Conservation (phyloP, 2,888 invertebrate species). For the Campaea margaritaria region DNA sequence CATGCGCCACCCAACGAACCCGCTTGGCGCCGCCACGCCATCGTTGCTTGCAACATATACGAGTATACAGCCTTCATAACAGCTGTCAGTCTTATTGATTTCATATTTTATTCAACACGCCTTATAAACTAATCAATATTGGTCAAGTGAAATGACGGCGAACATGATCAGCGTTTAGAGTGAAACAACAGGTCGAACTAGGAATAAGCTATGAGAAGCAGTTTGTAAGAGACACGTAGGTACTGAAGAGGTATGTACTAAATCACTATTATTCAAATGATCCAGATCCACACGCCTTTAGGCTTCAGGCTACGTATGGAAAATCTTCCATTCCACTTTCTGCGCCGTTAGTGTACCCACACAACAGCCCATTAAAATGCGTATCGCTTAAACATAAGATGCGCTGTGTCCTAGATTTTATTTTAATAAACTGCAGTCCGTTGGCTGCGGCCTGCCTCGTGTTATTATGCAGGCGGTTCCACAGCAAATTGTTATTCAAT, state of each 20-base stretch:
- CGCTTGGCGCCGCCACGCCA: conserved; percentile 36
- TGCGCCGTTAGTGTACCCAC: too few species aligned
- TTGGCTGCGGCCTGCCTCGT: too few species aligned
- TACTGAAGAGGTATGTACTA: too few species aligned
- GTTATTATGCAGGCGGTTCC: too few species aligned
- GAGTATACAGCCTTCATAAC: conserved; percentile 17
- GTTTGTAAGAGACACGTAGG: too few species aligned
- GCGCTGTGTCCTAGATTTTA: conserved; percentile 13
- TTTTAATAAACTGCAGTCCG: conserved; percentile 10
- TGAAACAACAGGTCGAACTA: too few species aligned
- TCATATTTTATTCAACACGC: conserved; percentile 10
- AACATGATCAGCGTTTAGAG: neutral
- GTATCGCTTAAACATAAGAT: conserved; percentile 21
- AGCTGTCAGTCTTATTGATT: conserved; percentile 11
- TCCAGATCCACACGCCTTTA: too few species aligned
- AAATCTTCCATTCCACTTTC: conserved; percentile 6
- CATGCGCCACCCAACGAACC: conserved; percentile 41
- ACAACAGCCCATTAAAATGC: conserved; percentile 4
- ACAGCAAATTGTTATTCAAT: too few species aligned
- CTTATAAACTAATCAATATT: conserved; percentile 9
- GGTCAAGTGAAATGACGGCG: conserved; percentile 12
- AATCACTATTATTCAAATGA: too few species aligned
- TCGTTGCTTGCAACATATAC: conserved; percentile 23
- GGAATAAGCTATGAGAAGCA: too few species aligned
- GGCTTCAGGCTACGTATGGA: too few species aligned